Evolutionary conservation across 2,797 vertebrate genomes (phyloP).

Genomic region (Manis javanica): DNA sequence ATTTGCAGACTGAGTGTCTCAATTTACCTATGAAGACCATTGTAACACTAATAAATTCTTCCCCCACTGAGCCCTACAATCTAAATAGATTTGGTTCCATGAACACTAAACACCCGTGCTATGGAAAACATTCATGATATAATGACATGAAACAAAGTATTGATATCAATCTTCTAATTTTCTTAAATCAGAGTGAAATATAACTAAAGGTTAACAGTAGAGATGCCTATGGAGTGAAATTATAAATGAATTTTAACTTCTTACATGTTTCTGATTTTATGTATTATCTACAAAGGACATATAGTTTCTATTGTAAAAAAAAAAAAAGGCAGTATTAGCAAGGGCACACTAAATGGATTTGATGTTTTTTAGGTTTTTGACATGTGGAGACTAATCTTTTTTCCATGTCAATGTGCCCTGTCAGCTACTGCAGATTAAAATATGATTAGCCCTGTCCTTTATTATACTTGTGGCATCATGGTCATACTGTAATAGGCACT

Average conservation of each 20-base stretch:
- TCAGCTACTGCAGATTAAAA: conserved; percentile 73
- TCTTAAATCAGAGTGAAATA: conserved; percentile 31
- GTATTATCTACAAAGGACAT: not conserved
- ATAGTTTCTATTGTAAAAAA: conserved; percentile 34
- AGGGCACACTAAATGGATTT: conserved; percentile 50
- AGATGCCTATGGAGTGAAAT: not conserved
- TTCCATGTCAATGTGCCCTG: conserved; percentile 59
- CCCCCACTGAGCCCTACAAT: not conserved
- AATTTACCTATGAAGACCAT: not conserved
- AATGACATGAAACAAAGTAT: not conserved
- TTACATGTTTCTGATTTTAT: conserved; percentile 31
- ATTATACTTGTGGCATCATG: not conserved
- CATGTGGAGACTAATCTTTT: conserved; percentile 72
- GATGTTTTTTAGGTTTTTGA: conserved; percentile 69
- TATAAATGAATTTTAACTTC: conserved; percentile 18
- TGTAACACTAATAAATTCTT: not conserved
- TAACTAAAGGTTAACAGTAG: not conserved
- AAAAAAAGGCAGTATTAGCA: not conserved
- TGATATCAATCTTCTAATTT: not conserved
- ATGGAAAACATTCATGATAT: not conserved
- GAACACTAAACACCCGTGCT: not conserved
- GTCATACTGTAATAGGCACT: not conserved
- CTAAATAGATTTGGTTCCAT: not conserved
- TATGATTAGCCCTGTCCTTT: conserved; percentile 64
- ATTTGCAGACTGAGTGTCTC: conserved; percentile 2